Evolutionary conservation across 2,888 invertebrate species (phyloP).

Genomic region (Deilephila porcellus): DNA sequence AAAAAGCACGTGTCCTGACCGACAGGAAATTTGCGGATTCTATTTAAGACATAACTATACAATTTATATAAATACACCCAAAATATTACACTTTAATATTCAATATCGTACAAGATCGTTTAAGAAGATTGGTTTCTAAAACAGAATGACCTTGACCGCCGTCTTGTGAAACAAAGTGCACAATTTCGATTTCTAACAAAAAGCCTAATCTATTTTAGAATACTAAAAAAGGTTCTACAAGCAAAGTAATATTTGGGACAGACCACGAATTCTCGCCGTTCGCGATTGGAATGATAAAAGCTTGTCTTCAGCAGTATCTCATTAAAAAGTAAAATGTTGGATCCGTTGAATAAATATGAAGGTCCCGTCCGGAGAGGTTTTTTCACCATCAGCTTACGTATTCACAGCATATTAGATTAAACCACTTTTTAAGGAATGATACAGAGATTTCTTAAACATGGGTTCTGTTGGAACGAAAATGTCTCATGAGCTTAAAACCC

Average conservation of each 20-base stretch:
- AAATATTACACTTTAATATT: background rate
- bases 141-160: background rate
- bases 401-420: background rate
- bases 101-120: background rate
- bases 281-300: constrained; percentile 13
- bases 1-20: too few species aligned
- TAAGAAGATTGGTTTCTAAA: background rate
- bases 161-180: background rate
- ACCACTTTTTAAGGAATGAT: background rate
- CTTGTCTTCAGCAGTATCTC: background rate
- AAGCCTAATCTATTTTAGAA: background rate
- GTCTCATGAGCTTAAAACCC: too few species aligned
- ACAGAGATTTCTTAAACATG: too few species aligned
- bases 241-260: background rate
- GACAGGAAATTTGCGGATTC: too few species aligned
- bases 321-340: constrained; percentile 19
- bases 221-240: background rate
- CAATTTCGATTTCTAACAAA: background rate
- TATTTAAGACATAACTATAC: too few species aligned
- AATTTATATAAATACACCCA: too few species aligned
- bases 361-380: background rate
- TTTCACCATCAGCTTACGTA: background rate
- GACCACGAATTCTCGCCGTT: background rate
- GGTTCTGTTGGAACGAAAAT: too few species aligned
- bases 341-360: constrained; percentile 19